phyloP scores from a whole-genome alignment of 2,113 vertebrate species.

The Gallinago paraguaiae region DNA sequence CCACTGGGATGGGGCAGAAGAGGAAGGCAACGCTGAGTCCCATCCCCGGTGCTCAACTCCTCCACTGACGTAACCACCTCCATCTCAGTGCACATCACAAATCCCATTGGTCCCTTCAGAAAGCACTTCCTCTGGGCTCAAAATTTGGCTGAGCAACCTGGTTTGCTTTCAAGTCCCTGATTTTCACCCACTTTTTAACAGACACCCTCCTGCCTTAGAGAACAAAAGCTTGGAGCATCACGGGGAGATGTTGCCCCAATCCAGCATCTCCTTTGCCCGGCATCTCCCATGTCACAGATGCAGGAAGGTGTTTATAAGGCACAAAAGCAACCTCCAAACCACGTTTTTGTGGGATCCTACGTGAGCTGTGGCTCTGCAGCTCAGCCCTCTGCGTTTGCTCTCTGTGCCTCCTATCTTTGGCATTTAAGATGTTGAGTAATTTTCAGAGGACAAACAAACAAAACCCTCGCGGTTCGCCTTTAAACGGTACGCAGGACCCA shows the following conservation, averaged over 20 bases:
- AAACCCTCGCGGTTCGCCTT: neutral
- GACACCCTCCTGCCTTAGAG: neutral
- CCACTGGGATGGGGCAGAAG: neutral
- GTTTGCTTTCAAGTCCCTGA: neutral
- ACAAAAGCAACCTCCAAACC: neutral
- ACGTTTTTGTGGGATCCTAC: accelerated
- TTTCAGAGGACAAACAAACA: constrained; percentile 59
- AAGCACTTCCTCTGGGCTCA: neutral
- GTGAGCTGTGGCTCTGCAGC: neutral
- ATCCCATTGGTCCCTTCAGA: neutral
- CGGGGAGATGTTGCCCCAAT: neutral
- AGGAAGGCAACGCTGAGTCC: neutral
- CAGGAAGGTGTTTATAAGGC: neutral
- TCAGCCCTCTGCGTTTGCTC: neutral
- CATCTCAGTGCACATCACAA: neutral
- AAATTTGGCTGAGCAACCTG: neutral
- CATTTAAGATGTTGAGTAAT: constrained; percentile 12
- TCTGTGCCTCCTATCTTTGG: neutral
- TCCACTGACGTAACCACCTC: neutral
- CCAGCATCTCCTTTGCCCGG: neutral
- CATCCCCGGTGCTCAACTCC: accelerated
- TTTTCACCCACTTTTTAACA: neutral
- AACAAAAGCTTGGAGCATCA: neutral
- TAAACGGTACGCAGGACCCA: neutral
- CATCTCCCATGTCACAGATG: neutral